Evolutionary conservation across 2,797 vertebrate genomes (phyloP).

Genomic region (Yasuhikotakia modesta): DNA sequence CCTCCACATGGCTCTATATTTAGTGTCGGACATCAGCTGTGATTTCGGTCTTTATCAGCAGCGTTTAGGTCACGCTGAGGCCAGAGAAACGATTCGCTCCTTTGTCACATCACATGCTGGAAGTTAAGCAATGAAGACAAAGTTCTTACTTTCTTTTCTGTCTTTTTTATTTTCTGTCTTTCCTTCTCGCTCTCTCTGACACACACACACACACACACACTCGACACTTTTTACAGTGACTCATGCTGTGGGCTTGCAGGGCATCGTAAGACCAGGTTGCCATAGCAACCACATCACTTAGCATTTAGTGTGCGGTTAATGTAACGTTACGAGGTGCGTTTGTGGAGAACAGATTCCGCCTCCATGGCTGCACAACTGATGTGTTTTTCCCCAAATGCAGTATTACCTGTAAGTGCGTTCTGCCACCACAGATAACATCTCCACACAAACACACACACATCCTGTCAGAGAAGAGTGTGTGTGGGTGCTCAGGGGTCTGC

Average conservation of each 20-base stretch:
- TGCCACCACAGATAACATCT: conserved; percentile 3
- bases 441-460: neutral
- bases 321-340: neutral
- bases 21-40: neutral
- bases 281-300: conserved; percentile 44
- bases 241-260: conserved; percentile 36
- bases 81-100: neutral
- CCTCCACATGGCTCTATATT: neutral
- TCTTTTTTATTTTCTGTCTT: neutral
- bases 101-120: neutral
- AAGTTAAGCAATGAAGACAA: conserved; percentile 14
- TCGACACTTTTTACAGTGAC: conserved; percentile 7
- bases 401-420: conserved; percentile 7
- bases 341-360: conserved; percentile 4
- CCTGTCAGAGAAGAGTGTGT: conserved; percentile 7
- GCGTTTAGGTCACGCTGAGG: neutral
- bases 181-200: neutral
- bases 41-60: neutral
- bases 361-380: conserved; percentile 15
- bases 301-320: conserved; percentile 28
- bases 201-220: neutral
- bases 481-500: conserved; percentile 14
- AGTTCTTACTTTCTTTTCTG: neutral
- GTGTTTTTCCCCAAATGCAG: conserved; percentile 3
- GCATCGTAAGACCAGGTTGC: conserved; percentile 34